These are phyloP conservation scores for Cygnus olor DNA, from an alignment of 2,797 vertebrate species.

Conservation along the genomic window DNA sequence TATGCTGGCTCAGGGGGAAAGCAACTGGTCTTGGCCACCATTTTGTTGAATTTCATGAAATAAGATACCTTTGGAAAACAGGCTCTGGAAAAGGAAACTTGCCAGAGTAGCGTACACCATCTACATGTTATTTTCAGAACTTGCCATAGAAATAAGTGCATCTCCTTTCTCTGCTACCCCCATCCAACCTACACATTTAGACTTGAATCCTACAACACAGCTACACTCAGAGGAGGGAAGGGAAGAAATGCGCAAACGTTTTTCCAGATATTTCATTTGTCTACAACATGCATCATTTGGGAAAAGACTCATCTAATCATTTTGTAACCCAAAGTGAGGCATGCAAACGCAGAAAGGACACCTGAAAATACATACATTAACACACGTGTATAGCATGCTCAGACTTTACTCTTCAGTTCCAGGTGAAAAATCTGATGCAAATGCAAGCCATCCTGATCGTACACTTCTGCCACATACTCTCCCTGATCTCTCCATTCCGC, in stretches of 20 bases:
- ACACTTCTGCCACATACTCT: neutral
- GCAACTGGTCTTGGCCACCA: neutral
- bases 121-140: neutral
- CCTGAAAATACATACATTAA: neutral
- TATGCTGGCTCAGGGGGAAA: neutral
- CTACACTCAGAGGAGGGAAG: neutral
- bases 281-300: neutral
- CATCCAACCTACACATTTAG: neutral
- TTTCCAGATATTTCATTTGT: neutral
- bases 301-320: neutral
- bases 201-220: neutral
- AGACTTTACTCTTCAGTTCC: neutral
- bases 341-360: neutral
- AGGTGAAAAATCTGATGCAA: neutral
- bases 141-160: neutral
- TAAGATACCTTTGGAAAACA: neutral
- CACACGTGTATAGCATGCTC: neutral
- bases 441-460: neutral
- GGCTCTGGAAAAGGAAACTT: neutral
- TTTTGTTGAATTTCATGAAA: neutral
- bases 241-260: neutral
- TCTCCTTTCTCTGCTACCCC: neutral
- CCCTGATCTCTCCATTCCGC: neutral
- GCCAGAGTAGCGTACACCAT: neutral
- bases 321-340: neutral